Evolutionary conservation across 2,888 invertebrate genomes (phyloP), one percentile per base, ranked within the genome.

Genomic region (Apodemia duryi): DNA sequence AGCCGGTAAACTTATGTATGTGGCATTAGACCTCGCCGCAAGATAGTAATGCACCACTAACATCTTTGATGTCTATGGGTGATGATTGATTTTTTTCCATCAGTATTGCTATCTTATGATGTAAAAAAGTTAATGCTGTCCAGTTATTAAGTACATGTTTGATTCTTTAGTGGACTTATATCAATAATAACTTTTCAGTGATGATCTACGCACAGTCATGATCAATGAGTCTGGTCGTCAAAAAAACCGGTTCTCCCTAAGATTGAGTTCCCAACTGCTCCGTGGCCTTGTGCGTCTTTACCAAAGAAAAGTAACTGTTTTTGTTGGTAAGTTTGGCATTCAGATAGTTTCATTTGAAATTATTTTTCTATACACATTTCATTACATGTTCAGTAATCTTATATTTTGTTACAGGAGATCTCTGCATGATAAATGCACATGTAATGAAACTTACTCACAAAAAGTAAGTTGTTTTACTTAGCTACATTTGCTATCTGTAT

Each of bases 191-290:
- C 72, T 63, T 80, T 81, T 64, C 74, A 91, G 91, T 75, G 83
- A 86, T 13, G 84, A 86, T 71, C 77, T 91, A 69, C 64, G 81
- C 38, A 76, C 85, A 77, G 85, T 91, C 4, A 81, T 90, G 69
- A 80, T 67, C 6, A 86, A 79, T 68, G 90, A 91, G 71, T 90
- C 91, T 0, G 90, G 91, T 1, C 82, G 83, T 3, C 81, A 86
- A 5, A 69, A 77, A 9, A 80, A 83, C 43, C 81, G 90, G 66
- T 91, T 89, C 74, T 91, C 91, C 2, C 77, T 91, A 21, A 83
- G 91, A 0, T 77, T 91, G 41, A 90, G 88, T 71, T 90, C 90
- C 21, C 88, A 89, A 68, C 76, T 91, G 28, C 74, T 90, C 74
- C 77, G 88, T 21, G 91, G 91, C 0, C 74, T 91, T 63, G 86